These are phyloP conservation scores for Urocolius indicus DNA, from an alignment of 2,113 vertebrate genomes.

Conservation along the genomic window DNA sequence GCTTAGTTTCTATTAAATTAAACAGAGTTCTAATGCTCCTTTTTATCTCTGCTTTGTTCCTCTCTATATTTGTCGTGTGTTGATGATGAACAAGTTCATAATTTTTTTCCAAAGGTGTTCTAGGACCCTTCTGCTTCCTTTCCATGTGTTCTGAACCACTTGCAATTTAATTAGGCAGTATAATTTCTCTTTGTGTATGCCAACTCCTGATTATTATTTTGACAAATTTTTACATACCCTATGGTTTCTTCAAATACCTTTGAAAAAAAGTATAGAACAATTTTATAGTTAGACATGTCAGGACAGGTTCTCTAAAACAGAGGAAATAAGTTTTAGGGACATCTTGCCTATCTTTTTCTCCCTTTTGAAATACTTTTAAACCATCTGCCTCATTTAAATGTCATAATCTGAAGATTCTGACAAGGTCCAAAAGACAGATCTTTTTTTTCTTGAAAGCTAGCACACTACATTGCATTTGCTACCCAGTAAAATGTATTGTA, in stretches of 20 bases:
- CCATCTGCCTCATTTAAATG: constrained; percentile 21
- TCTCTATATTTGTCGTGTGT: background rate
- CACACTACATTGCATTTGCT: constrained; percentile 17
- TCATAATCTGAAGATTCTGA: background rate
- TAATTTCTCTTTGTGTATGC: background rate
- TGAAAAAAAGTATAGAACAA: background rate
- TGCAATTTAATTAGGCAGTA: background rate
- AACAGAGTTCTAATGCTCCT: background rate
- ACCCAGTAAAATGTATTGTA: constrained; percentile 15
- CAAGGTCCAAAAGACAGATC: background rate
- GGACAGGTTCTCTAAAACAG: background rate
- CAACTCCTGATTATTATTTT: background rate
- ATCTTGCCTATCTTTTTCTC: background rate
- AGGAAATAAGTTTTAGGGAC: background rate
- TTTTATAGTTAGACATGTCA: background rate
- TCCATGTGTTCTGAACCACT: background rate
- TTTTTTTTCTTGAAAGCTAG: constrained; percentile 18
- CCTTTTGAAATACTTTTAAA: background rate
- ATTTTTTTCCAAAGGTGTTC: background rate
- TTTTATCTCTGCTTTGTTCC: background rate
- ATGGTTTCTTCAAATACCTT: background rate
- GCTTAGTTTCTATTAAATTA: background rate
- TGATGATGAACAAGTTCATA: background rate
- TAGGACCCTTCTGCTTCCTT: background rate
- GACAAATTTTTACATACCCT: background rate